A percentile compares a stretch with the other conserved stretches of the same genome.
Conservation (phyloP, 2,113 vertebrate species). For the Dolichotis patagonum region DNA sequence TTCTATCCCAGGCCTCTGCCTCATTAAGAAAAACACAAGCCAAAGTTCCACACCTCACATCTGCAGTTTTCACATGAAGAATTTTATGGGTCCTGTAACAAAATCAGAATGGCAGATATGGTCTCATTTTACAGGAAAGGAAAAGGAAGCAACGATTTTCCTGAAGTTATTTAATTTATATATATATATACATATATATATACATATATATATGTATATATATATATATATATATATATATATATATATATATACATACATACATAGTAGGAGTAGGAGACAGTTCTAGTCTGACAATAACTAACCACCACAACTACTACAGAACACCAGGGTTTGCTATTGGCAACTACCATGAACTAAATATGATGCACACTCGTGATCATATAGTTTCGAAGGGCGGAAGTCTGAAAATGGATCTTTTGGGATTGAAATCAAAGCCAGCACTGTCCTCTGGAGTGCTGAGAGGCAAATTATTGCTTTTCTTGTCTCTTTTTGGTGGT, state of each 20-base stretch:
- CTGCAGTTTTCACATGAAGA: background rate
- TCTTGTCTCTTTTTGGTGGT: background rate
- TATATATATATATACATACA: too few relatives aligned
- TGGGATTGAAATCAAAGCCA: background rate
- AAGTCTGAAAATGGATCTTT: conserved; percentile 12
- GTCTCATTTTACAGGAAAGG: conserved; percentile 33
- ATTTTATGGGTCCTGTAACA: background rate
- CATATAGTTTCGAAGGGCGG: background rate
- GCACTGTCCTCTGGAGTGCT: background rate
- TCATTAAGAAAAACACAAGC: background rate
- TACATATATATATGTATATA: too few relatives aligned
- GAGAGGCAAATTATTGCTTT: background rate
- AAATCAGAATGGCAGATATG: background rate
- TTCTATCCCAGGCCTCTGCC: background rate
- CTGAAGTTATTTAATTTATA: background rate
- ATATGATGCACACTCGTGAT: background rate
- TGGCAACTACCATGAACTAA: background rate
- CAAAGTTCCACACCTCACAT: background rate
- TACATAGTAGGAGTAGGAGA: background rate
- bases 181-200: too few relatives aligned
- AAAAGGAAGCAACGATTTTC: conserved; percentile 10
- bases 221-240: too few relatives aligned
- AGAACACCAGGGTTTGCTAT: background rate
- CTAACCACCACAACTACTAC: background rate
- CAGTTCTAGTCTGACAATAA: background rate